Evolutionary conservation across 2,797 vertebrate species (phyloP).

Genomic region (Enoplosus armatus): DNA sequence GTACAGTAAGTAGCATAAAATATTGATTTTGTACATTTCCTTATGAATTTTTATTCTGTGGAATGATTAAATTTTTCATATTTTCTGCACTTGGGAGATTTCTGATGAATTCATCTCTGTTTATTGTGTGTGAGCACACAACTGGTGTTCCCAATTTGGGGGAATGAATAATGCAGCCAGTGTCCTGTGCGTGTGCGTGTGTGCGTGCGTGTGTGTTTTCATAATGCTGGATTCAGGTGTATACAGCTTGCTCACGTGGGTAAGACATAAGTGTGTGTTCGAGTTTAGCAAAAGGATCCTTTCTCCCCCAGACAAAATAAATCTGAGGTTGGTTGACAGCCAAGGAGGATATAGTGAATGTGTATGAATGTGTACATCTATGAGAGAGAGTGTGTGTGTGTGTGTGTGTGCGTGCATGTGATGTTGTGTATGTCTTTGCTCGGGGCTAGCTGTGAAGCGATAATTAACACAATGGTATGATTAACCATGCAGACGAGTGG

Average conservation of each 20-base stretch:
- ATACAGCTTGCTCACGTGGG: constrained; percentile 45
- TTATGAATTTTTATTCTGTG: constrained; percentile 97
- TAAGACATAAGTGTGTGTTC: constrained; percentile 50
- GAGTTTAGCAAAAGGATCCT: constrained; percentile 50
- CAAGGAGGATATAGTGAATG: constrained; percentile 43
- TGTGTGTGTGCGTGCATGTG: constrained; percentile 25
- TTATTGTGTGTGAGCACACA: constrained; percentile 83
- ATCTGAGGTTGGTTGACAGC: constrained; percentile 52
- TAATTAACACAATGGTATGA: constrained; percentile 79
- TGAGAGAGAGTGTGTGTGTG: constrained; percentile 16
- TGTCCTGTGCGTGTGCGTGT: constrained; percentile 37
- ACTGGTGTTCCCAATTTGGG: constrained; percentile 81
- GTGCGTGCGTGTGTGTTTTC: constrained; percentile 32
- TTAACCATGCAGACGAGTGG: constrained; percentile 76
- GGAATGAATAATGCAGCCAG: constrained; percentile 82
- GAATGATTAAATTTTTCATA: constrained; percentile 98
- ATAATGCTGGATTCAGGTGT: constrained; percentile 52
- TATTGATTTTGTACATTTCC: constrained; percentile 99
- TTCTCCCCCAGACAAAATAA: constrained; percentile 52
- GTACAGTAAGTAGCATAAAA: constrained; percentile 98
- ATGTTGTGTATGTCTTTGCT: constrained; percentile 55
- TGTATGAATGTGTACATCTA: constrained; percentile 18
- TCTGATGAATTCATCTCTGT: constrained; percentile 81
- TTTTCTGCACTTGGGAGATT: constrained; percentile 91
- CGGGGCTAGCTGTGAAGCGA: constrained; percentile 79